Conservation (phyloP, 2,113 vertebrate genomes). For the Seriola aureovittata region DNA sequence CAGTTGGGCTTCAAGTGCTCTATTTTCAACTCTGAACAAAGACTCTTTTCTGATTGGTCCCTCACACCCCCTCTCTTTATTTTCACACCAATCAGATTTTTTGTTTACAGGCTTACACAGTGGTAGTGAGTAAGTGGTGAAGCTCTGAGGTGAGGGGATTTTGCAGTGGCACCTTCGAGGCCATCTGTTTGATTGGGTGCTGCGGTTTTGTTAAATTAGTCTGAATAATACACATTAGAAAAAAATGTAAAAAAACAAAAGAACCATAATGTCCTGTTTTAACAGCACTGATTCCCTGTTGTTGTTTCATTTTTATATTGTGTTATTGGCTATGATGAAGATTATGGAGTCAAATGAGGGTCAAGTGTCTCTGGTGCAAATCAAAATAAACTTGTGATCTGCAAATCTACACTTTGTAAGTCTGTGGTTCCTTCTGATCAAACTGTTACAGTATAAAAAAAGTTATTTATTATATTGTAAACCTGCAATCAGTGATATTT, state of each 20-base stretch:
- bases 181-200: conserved; percentile 46
- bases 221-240: background rate
- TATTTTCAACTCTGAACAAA: conserved; percentile 74
- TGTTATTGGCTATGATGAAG: conserved; percentile 34
- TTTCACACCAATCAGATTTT: conserved; percentile 60
- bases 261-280: background rate
- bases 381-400: conserved; percentile 68
- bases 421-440: conserved; percentile 21
- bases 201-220: conserved; percentile 16
- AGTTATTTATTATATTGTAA: background rate
- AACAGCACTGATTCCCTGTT: conserved; percentile 23
- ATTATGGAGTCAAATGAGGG: conserved; percentile 19
- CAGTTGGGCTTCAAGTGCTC: conserved; percentile 73
- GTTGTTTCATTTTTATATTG: conserved; percentile 42
- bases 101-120: conserved; percentile 47
- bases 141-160: conserved; percentile 38
- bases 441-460: background rate
- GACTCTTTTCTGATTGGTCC: conserved; percentile 66
- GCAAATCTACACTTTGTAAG: conserved; percentile 39
- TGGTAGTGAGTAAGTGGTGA: conserved; percentile 28
- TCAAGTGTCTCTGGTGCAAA: conserved; percentile 24
- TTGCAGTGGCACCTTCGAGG: conserved; percentile 51
- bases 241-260: background rate
- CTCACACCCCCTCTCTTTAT: conserved; percentile 26
- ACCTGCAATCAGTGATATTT: background rate